Base-by-base conservation (phyloP, 2,888 invertebrate species). In the Esperia sulphurella region DNA sequence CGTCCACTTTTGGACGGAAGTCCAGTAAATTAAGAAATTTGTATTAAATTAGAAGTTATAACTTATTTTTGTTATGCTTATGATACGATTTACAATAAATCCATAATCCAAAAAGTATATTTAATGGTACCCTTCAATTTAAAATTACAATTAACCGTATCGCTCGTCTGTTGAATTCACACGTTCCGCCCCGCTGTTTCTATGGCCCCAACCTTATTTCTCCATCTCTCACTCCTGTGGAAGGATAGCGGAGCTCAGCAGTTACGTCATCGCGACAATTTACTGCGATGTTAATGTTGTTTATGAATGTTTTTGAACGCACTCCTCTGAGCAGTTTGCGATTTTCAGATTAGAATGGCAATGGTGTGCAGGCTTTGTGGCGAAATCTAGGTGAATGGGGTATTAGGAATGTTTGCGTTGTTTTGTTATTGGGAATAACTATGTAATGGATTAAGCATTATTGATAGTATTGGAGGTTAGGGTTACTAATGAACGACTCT, bases 281-380 rank as follows among this genome's bases (percentile, higher is more conserved):
- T 72, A 72, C 58, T 58, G 52, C 51, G 59, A 65, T 65, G 64
- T 63, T 62, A 63, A 61, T 63, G 53, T 65, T 53, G 58, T 70
- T 71, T 71, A 69, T 59, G 64, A 57, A 44, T 54, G 61, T 37
- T 37, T 28, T 28, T 21, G 30, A 35, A 31, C 39, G 21, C 39
- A 31, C 42, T 45, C 43, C 45, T 39, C 42, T 9, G 21, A 33
- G 31, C 33, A 12, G 40, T 42, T 40, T 31, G 42, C 14, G 46
- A 44, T 44, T 12, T 39, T 10, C 10, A 39, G 43, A 43, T 43
- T 37, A 44, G 31, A 28, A 10, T 37, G 43, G 35, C 28, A 37
- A 10, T 37, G 43, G 35, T n/a, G 21, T 28, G 35, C 37, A 8
- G 39, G 14, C 39, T 13, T 39, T 14, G 10, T 46, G 40, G 41